Percentiles rank a stretch among this genome's conserved stretches.
Conservation (phyloP, 30 jellyfish, hydroid and myxozoan species). For the Hydractinia symbiolongicarpus region DNA sequence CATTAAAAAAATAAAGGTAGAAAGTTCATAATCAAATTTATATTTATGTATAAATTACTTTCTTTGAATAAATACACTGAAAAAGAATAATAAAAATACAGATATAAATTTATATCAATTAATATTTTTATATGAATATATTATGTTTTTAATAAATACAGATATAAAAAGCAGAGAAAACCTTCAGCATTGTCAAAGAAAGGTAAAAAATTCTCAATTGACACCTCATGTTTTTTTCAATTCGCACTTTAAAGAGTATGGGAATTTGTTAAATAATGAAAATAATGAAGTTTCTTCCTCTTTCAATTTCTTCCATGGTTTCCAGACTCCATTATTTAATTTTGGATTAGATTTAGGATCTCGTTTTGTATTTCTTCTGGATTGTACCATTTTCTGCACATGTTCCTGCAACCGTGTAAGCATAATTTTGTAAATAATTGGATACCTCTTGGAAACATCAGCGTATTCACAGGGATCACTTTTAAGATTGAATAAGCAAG, state of each 20-base stretch:
- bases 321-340: constrained; percentile 82
- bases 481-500: constrained; percentile 55
- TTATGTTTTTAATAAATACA: too few relatives aligned
- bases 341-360: constrained; percentile 75
- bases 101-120: too few relatives aligned
- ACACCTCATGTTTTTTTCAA: too few relatives aligned
- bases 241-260: background rate
- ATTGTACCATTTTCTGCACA: constrained; percentile 52
- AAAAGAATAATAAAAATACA: too few relatives aligned
- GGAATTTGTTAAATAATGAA: background rate
- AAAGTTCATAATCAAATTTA: too few relatives aligned
- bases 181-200: too few relatives aligned
- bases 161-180: too few relatives aligned
- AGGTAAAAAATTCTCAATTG: too few relatives aligned
- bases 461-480: constrained; percentile 73
- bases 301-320: constrained; percentile 53
- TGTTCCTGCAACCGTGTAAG: constrained; percentile 42
- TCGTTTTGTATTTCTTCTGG: constrained; percentile 55
- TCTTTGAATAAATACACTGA: too few relatives aligned
- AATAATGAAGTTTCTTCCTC: background rate
- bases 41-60: too few relatives aligned
- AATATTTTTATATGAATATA: too few relatives aligned
- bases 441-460: constrained; percentile 35
- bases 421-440: constrained; percentile 27
- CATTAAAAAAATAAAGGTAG: too few relatives aligned